Base-by-base conservation (phyloP, 2,113 vertebrate species). In the Ceyx margarethae region DNA sequence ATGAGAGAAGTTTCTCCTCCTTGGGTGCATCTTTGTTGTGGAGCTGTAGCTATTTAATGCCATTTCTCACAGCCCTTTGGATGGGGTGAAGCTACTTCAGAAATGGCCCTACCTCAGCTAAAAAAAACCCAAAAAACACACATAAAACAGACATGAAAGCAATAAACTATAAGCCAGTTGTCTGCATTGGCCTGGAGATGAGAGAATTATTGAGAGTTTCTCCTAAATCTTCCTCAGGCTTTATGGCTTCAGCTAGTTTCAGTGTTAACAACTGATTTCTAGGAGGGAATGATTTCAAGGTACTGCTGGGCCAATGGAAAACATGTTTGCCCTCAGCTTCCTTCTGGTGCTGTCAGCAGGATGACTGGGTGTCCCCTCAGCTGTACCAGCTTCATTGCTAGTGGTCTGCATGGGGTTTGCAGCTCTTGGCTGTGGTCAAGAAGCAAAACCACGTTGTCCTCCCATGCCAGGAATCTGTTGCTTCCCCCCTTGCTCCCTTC, bases 331-430 rank as follows among this genome's bases (percentile, higher is more conserved):
- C 29, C 23, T 74, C 60, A 23, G 29, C 60, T 35, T 67, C 29
- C 1, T 11, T 21, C 20, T 43, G 11, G 23, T 26, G 1, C 43
- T 80, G 12, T 53, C 0, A 7, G 56, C 85, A 82, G 26, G 91
- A 46, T 58, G 69, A 17, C 51, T 68, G 9, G 48, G 23, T n/a
- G 8, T 26, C 82, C 79, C 45, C 51, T 45, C 54, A 14, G 53
- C 29, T 67, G 53, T 57, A 16, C 53, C 81, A 42, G 48, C 33
- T 56, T 71, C 0, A 6, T 3, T 56, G n/a, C 46, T 25, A 15
- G 56, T 54, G 81, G 54, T 62, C 92, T 80, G 94, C 95, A 66
- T 91, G 94, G 58, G 66, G 11, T 53, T 26, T 51, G 89, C 81
- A 65, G 81, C 65, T 89, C 56, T 67, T 86, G 8, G 2, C 61